Percentiles rank a stretch among this genome's conserved stretches.
Conservation (phyloP, 2,113 vertebrate genomes). For the Rhinolophus sinicus region DNA sequence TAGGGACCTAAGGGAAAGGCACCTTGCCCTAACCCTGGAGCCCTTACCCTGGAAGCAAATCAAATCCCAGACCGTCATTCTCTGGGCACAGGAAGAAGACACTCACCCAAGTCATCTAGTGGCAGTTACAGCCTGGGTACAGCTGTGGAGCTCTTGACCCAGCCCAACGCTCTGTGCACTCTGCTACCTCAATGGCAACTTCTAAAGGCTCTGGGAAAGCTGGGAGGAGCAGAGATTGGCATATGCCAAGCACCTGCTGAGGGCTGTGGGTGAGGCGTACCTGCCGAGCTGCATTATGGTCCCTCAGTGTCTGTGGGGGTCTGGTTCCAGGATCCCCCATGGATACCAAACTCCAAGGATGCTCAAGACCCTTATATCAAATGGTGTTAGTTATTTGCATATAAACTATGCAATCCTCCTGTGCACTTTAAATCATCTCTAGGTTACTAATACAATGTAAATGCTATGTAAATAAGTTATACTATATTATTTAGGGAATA, state of each 20-base stretch:
- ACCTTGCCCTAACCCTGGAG: not conserved
- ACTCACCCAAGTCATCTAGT: accelerated
- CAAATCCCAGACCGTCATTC: not conserved
- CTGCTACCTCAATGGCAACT: not conserved
- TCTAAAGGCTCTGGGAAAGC: not conserved
- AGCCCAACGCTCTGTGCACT: not conserved
- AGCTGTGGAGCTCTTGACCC: not conserved
- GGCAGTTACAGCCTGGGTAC: not conserved
- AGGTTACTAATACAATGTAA: not conserved
- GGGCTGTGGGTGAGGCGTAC: accelerated
- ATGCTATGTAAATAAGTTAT: not conserved
- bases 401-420: not conserved
- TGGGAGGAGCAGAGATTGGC: not conserved
- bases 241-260: not conserved
- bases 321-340: not conserved
- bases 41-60: not conserved
- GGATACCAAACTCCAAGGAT: not conserved
- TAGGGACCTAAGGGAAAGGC: not conserved
- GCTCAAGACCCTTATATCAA: not conserved
- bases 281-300: not conserved
- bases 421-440: too few species aligned
- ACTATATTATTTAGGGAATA: not conserved
- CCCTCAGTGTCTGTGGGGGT: not conserved
- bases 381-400: not conserved
- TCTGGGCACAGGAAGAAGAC: not conserved